Base-by-base conservation (phyloP, 2,113 vertebrate species). In the Nannobrachium achirus region DNA sequence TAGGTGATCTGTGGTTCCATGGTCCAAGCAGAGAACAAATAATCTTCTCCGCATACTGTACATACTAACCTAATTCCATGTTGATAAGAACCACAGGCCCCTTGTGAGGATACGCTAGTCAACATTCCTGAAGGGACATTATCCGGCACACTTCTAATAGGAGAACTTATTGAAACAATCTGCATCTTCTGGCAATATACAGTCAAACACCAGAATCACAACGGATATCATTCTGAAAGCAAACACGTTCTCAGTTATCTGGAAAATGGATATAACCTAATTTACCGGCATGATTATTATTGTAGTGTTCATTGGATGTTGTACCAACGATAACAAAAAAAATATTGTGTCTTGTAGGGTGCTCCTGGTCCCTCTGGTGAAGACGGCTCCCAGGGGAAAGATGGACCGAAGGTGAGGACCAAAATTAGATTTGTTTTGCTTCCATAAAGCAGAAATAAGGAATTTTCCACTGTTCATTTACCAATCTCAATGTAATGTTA, bases 321-420 rank as follows among this genome's bases (percentile, higher is more conserved):
- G 33, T 38, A 7, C 45, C 6, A 38, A n/a, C 6, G 42, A 2
- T 56, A 2, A 44, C 33, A 5, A 10, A 25, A 2, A 44, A 41
- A 5, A 10, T 0, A 1, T 52, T 65, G 19, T 67, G 6, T 57
- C 59, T 4, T 69, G 4, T 65, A 99, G 98, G 98, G 98, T 79
- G 87, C 88, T 69, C 92, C 92, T 55, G 98, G 98, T 79, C 90
- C 92, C 65, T 71, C 92, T 42, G 97, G 97, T 73, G 98, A 99
- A 93, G 97, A 98, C 0, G 98, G 98, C 45, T 67, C 91, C 75
- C 98, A 98, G 88, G 97, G 97, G 56, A 97, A 96, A 92, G 96
- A 99, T 83, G 96, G 97, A 69, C 38, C 84, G 62, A 99, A 97
- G 96, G 98, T 99, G 92, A 80, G 76, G 41, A 62, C 3, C 4